These are phyloP conservation scores for Amphiura filiformis DNA, from an alignment of 35 echinoderm and acorn worm species.

Conservation along the genomic window DNA sequence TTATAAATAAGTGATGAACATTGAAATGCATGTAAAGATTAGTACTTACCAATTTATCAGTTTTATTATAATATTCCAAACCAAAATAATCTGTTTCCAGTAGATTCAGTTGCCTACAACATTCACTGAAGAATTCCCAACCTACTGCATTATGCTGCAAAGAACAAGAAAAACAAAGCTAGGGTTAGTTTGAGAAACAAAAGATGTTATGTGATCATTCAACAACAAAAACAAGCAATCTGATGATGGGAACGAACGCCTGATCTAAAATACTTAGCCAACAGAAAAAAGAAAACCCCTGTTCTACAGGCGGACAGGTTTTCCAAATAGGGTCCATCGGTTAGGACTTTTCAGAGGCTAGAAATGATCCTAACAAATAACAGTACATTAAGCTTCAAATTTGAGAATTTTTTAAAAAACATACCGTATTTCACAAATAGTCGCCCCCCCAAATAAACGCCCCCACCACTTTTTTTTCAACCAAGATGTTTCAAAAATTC, in stretches of 20 bases:
- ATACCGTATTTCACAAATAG: no score
- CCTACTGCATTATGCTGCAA: constrained; percentile 75
- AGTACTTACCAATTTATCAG: constrained; percentile 73
- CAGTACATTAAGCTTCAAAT: no score
- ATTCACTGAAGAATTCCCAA: constrained; percentile 73
- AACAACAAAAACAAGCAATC: not conserved
- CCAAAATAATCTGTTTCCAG: constrained; percentile 92
- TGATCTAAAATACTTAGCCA: not conserved
- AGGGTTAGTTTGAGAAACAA: not conserved
- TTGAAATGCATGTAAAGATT: no score
- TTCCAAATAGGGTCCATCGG: no score
- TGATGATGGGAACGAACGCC: not conserved
- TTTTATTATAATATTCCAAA: constrained; percentile 83
- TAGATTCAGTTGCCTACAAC: constrained; percentile 81
- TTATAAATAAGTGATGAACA: not conserved
- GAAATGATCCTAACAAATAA: no score
- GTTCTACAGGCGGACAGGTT: no score
- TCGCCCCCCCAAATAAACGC: no score
- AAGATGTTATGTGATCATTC: not conserved
- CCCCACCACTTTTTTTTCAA: no score
- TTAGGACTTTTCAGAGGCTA: no score
- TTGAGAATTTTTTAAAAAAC: no score
- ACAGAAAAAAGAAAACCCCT: no score
- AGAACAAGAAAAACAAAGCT: constrained; percentile 21
- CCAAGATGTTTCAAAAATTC: no score